Percentiles rank a stretch among this genome's conserved stretches.
phyloP scores from a whole-genome alignment of 1,140 invertebrate genomes.

The Lepidotrigona ventralis region DNA sequence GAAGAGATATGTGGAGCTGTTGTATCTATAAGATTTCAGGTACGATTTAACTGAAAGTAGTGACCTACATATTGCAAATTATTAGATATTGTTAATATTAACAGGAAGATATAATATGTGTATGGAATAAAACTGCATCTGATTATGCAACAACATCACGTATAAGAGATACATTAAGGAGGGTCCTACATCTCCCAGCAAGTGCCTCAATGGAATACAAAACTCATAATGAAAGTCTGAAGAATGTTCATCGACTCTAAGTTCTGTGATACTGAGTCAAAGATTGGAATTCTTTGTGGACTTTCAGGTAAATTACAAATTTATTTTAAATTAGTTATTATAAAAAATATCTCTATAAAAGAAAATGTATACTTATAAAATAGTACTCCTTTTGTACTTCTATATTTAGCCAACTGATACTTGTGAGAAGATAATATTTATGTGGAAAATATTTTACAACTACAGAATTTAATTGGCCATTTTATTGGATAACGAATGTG shows the following conservation, averaged over 20 bases:
- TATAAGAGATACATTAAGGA: conserved; percentile 96
- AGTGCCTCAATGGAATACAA: conserved; percentile 98
- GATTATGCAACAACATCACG: conserved; percentile 92
- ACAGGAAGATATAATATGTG: conserved; percentile 97
- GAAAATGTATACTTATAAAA: not conserved
- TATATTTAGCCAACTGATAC: conserved; percentile 45
- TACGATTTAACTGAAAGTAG: conserved; percentile 71
- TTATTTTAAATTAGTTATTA: too few relatives aligned
- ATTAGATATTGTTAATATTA: not conserved
- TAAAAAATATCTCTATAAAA: not conserved
- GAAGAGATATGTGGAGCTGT: conserved; percentile 99
- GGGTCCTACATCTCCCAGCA: conserved; percentile 95
- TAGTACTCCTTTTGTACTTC: conserved; percentile 17
- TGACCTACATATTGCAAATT: not conserved
- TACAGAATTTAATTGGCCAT: conserved; percentile 44
- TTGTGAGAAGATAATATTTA: conserved; percentile 39
- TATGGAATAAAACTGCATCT: conserved; percentile 97
- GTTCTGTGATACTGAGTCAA: not conserved
- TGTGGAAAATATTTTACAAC: conserved; percentile 44
- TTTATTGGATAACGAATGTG: conserved; percentile 50
- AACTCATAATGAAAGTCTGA: conserved; percentile 92
- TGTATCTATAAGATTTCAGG: conserved; percentile 95
- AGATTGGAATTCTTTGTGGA: conserved; percentile 17
- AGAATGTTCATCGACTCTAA: conserved; percentile 79
- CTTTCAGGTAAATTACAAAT: conserved; percentile 41